Conservation (phyloP, 1,140 invertebrate species). For the Piezodorus guildinii region DNA sequence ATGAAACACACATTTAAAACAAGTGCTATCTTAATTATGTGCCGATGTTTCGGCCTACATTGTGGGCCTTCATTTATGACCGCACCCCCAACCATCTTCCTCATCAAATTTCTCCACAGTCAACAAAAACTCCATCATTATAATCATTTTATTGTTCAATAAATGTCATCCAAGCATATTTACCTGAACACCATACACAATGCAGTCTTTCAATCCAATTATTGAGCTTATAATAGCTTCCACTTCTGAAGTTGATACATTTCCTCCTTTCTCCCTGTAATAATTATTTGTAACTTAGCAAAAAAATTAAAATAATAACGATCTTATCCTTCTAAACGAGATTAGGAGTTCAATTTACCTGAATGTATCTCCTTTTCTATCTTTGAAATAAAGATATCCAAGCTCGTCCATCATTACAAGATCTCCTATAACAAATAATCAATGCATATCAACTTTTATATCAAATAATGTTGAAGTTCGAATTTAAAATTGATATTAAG, state of each 20-base stretch:
- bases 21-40: too few relatives aligned
- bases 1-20: too few relatives aligned
- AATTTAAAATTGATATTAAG: too few relatives aligned
- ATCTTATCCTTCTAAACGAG: not conserved
- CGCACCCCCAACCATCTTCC: too few relatives aligned
- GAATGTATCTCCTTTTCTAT: constrained; percentile 95
- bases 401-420: constrained; percentile 80
- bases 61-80: too few relatives aligned
- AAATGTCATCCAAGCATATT: too few relatives aligned
- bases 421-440: constrained; percentile 56
- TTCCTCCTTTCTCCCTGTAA: constrained; percentile 58
- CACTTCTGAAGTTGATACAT: constrained; percentile 69
- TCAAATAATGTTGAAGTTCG: too few relatives aligned
- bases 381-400: constrained; percentile 91
- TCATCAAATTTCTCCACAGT: too few relatives aligned
- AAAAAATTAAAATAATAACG: not conserved
- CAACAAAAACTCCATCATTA: too few relatives aligned
- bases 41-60: too few relatives aligned
- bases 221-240: constrained; percentile 57
- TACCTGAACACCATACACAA: constrained; percentile 54
- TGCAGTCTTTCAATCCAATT: constrained; percentile 39
- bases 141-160: too few relatives aligned
- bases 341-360: constrained; percentile 32
- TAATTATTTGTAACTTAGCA: not conserved
- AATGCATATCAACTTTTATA: too few relatives aligned